Evolutionary conservation across 2,888 invertebrate species (phyloP).

Genomic region (Clostera curtula): DNA sequence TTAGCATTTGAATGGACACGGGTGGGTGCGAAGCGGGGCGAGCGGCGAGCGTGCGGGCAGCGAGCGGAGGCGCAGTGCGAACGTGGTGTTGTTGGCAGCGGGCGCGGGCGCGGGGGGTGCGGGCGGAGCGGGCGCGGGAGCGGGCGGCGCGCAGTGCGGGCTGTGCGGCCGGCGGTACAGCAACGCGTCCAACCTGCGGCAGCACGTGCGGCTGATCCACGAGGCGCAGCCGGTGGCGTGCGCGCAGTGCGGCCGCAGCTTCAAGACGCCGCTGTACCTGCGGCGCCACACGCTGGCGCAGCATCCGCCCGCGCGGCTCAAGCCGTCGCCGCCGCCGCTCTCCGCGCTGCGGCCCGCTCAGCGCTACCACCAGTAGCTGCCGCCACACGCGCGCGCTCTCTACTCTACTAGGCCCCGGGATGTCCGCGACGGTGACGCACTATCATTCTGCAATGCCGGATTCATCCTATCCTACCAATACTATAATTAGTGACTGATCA

Average conservation of each 20-base stretch:
- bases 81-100: conserved; percentile 65
- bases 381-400: conserved; percentile 26
- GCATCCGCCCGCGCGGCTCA: conserved; percentile 61
- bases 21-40: conserved; percentile 9
- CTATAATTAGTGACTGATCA: too few relatives aligned
- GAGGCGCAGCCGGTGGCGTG: conserved; percentile 81
- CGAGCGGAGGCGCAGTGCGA: conserved; percentile 40
- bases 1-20: conserved; percentile 15
- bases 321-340: conserved; percentile 47
- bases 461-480: too few relatives aligned
- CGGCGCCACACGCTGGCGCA: conserved; percentile 84
- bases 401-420: conserved; percentile 15
- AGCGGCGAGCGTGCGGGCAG: conserved; percentile 18
- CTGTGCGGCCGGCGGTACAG: conserved; percentile 82
- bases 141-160: conserved; percentile 71
- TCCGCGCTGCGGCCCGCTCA: conserved; percentile 52
- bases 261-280: conserved; percentile 85
- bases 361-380: conserved; percentile 37
- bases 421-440: too few relatives aligned
- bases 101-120: conserved; percentile 33
- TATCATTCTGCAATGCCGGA: too few relatives aligned
- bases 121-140: conserved; percentile 29
- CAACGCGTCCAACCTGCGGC: conserved; percentile 82
- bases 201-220: conserved; percentile 84
- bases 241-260: conserved; percentile 81